Percentiles rank a stretch among this genome's conserved stretches.
These are phyloP conservation scores for Nemapogon koenigi DNA, from an alignment of 2,888 invertebrate genomes.

Conservation along the genomic window DNA sequence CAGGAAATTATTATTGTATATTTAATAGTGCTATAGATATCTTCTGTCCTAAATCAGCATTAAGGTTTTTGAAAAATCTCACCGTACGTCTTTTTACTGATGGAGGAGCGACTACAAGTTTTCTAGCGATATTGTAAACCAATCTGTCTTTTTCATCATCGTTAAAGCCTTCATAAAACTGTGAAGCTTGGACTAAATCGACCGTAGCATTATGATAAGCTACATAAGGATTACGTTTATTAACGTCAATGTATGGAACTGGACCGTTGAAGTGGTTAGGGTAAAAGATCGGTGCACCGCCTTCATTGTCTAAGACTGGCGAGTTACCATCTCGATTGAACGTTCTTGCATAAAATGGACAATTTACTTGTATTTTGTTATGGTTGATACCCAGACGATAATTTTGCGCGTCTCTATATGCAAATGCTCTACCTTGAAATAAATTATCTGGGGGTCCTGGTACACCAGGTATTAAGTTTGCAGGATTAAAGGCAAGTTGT, in stretches of 20 bases:
- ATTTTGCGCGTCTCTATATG: constrained; percentile 34
- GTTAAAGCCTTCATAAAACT: constrained; percentile 78
- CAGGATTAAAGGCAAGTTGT: constrained; percentile 32
- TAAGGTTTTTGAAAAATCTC: constrained; percentile 7
- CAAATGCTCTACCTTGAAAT: constrained; percentile 30
- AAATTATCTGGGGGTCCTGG: constrained; percentile 33
- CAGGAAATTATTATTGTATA: no score
- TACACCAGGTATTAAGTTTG: constrained; percentile 42
- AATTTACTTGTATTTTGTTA: constrained; percentile 33
- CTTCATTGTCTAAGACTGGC: constrained; percentile 77
- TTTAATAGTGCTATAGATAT: no score
- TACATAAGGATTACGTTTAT: constrained; percentile 22
- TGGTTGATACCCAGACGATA: constrained; percentile 37
- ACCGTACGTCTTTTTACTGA: constrained; percentile 13
- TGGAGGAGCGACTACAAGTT: constrained; percentile 10
- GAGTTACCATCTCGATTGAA: constrained; percentile 62
- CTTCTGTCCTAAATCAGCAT: constrained; percentile 7
- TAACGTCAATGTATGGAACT: constrained; percentile 61
- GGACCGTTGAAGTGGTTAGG: constrained; percentile 94
- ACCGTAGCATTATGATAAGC: constrained; percentile 26
- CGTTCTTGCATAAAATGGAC: constrained; percentile 28
- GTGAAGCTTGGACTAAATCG: constrained; percentile 66
- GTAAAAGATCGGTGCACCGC: constrained; percentile 88
- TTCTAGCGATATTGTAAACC: constrained; percentile 8
- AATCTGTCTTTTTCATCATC: constrained; percentile 68